phyloP scores from a whole-genome alignment of 2,797 vertebrate genomes.

The Tinamus major region DNA sequence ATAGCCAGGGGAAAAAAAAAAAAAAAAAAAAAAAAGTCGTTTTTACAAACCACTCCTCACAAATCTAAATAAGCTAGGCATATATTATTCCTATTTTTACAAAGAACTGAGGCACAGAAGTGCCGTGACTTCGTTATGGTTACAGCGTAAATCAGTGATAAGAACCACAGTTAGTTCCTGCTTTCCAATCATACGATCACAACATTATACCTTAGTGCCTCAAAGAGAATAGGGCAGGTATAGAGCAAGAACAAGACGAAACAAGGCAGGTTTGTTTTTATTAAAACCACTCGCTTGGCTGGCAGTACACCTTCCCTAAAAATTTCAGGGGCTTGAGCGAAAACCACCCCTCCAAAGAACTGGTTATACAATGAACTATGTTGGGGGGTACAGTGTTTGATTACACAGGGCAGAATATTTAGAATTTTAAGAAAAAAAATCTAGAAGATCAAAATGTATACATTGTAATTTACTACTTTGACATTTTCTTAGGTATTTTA shows the following conservation, averaged over 20 bases:
- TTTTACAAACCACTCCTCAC: constrained; percentile 28
- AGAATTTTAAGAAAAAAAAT: neutral
- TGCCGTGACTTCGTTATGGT: neutral
- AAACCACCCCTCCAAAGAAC: neutral
- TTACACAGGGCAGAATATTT: neutral
- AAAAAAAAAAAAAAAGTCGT: neutral
- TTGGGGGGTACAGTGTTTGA: neutral
- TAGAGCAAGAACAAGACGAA: neutral
- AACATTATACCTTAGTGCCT: neutral
- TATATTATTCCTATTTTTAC: constrained; percentile 6
- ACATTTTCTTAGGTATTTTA: neutral
- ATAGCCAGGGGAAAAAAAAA: neutral
- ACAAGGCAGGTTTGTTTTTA: neutral
- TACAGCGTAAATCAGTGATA: neutral
- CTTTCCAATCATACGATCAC: neutral
- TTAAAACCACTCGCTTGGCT: neutral
- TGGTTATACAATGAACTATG: neutral
- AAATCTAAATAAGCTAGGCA: neutral
- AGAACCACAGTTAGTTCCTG: neutral
- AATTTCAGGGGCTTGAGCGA: neutral
- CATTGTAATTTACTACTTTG: neutral
- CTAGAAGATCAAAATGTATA: neutral
- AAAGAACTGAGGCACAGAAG: neutral
- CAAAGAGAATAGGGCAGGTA: neutral
- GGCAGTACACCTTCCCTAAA: neutral